Evolutionary conservation across 1,140 invertebrate species (phyloP), one percentile per base, ranked within the genome.

Genomic region (Euborellia annulipes): DNA sequence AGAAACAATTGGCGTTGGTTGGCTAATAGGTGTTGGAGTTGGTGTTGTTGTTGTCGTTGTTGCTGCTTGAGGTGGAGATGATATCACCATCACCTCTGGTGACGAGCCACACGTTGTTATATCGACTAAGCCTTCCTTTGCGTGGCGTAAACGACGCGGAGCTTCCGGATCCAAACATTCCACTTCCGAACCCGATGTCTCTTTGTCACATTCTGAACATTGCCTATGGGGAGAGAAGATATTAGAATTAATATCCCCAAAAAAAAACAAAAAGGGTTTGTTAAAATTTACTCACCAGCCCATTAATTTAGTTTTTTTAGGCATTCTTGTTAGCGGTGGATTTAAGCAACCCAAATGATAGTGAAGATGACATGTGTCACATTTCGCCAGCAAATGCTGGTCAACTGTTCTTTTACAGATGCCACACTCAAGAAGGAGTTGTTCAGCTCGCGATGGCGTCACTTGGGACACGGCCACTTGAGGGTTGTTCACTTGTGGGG

Each of bases 271-370:
- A 19, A 22, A 45, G n/a, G 11, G 23, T 6, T 27, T 27, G 4
- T 27, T n/a, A n/a, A n/a, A n/a, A 27, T 27, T 42, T 37, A 61
- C 62, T 60, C 62, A 85, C 92, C 91, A 96, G 54, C 89, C 90
- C 68, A 73, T 86, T 3, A 85, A 73, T 66, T 92, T 92, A 18
- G 88, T 90, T 69, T 93, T 94, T 61, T 90, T 91, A 1, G 94
- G 93, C 66, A 95, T 83, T 41, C 90, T 73, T 11, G 83, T 82
- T 4, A 98, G 64, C 13, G 89, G 89, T 17, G 92, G 92, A 59
- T 86, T 85, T 37, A 97, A 68, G 67, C 94, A 98, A 38, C 82
- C 79, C 39, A 95, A 66, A 68, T 98, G 94, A 67, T 95, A 98
- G 62, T 87, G 80, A 21, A 87, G 68, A 53, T 82, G 79, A 60